phyloP scores from a whole-genome alignment of 2,113 vertebrate species.

The Columba livia region DNA sequence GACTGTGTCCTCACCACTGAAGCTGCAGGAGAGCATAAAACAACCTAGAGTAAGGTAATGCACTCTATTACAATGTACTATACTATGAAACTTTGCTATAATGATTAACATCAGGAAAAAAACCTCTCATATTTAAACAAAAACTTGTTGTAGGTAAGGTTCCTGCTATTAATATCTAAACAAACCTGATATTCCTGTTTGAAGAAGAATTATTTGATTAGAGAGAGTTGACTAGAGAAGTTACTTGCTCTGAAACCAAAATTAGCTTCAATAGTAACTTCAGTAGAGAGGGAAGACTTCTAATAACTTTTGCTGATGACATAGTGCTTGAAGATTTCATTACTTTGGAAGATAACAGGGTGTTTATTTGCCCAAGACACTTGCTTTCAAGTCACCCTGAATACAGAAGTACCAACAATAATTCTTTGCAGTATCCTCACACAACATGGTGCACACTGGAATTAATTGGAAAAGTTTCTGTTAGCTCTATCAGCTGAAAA shows the following conservation, averaged over 20 bases:
- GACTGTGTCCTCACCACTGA: neutral
- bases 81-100: neutral
- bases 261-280: neutral
- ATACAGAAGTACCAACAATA: neutral
- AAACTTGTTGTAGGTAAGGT: neutral
- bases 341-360: too few species aligned
- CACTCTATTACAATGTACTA: neutral
- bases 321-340: neutral
- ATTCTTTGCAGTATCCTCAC: accelerated
- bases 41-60: neutral
- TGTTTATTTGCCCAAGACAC: neutral
- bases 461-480: neutral
- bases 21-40: neutral
- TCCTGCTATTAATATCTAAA: neutral
- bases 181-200: neutral
- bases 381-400: neutral
- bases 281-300: neutral
- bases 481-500: neutral
- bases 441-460: neutral
- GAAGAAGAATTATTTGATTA: neutral
- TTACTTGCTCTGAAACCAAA: neutral
- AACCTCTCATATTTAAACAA: neutral
- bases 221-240: neutral
- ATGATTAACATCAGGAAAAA: neutral
- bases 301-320: neutral